These are phyloP conservation scores for Nephotettix cincticeps DNA, from an alignment of 1,140 invertebrate genomes.

Conservation along the genomic window DNA sequence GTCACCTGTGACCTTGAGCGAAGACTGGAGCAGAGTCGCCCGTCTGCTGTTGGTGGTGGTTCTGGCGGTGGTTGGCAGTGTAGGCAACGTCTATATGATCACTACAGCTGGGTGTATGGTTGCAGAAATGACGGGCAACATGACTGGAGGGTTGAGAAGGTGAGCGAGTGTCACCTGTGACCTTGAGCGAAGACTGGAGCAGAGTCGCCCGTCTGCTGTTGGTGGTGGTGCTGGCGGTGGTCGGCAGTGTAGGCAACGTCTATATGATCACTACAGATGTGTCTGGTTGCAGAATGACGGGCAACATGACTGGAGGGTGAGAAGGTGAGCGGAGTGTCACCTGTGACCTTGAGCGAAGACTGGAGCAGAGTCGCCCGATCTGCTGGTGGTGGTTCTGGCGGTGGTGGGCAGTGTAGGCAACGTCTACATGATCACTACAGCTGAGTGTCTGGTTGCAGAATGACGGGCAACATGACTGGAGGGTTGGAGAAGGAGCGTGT, in stretches of 20 bases:
- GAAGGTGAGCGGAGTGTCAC: constrained; percentile 40
- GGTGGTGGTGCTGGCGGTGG: constrained; percentile 59
- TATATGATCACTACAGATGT: constrained; percentile 61
- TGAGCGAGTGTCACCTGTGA: constrained; percentile 51
- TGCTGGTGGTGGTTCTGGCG: constrained; percentile 56
- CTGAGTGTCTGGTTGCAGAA: neutral
- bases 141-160: constrained; percentile 12
- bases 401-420: constrained; percentile 13
- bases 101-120: constrained; percentile 61
- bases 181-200: constrained; percentile 65
- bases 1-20: constrained; percentile 58
- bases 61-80: constrained; percentile 63
- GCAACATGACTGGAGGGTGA: neutral
- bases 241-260: constrained; percentile 70
- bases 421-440: neutral
- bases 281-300: neutral
- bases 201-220: constrained; percentile 64
- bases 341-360: constrained; percentile 55
- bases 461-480: neutral
- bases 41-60: constrained; percentile 63
- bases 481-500: constrained; percentile 29
- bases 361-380: constrained; percentile 64
- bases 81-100: constrained; percentile 74
- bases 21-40: constrained; percentile 66
- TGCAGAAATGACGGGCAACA: neutral